Base-by-base conservation (phyloP, 2,797 vertebrate species). In the Muraenolepis orangiensis region DNA sequence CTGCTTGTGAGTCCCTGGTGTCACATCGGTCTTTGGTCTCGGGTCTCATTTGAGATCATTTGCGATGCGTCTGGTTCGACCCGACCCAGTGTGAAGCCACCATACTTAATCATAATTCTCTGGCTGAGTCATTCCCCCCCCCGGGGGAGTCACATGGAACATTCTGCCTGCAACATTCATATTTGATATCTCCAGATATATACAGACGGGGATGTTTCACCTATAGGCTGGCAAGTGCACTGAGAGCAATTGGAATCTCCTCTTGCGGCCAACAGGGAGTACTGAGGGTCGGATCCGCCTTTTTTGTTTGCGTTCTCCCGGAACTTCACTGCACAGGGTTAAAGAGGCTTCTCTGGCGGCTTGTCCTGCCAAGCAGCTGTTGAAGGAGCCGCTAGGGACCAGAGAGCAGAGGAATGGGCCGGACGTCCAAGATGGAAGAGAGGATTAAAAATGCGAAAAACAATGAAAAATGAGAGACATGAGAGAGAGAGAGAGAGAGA, bases 321-420 rank as follows among this genome's bases (percentile, higher is more conserved):
- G 68, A 71, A 86, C 89, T 89, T 89, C 81, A 85, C 85, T 83
- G 88, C 8, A 66, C 81, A 85, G 80, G 69, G 81, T 76, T 88
- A n/a, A 10, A 61, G 26, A 72, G 79, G 51, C 46, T 70, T 82
- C 77, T 79, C 83, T 72, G 82, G 72, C 82, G 72, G 73, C 81
- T 82, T 16, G 18, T 72, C 82, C 78, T 74, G 86, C 89, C 88
- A 86, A 91, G 85, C 90, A 92, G 91, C 91, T 92, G 91, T 83
- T 88, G 76, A 29, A 28, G 5, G 40, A 80, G 73, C 85, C 85
- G 74, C 79, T 20, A 66, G 82, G 85, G 40, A 74, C 46, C 46
- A 18, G 29, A 29, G 42, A 69, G 26, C 11, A 1, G 32, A 34
- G 30, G 89, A 87, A 0, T 64, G 76, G 81, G 85, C 0, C 69